Base-by-base conservation (phyloP, 2,113 vertebrate genomes). In the Austrofundulus limnaeus region DNA sequence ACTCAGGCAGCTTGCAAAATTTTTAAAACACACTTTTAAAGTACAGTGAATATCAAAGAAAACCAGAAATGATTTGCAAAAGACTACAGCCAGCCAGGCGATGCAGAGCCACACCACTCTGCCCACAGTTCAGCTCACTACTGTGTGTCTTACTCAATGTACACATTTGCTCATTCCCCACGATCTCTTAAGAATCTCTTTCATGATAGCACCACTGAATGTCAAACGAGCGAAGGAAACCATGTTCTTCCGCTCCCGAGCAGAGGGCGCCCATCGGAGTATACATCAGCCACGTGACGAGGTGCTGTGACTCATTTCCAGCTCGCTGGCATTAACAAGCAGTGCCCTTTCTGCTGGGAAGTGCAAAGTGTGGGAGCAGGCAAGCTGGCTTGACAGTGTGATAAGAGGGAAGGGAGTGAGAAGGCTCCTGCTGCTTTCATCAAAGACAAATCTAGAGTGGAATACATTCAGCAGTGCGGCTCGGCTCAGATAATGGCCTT, bases 321-420 rank as follows among this genome's bases (percentile, higher is more conserved):
- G 85, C 81, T 87, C 85, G 67, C 81, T 84, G 80, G 74, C 72
- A 78, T 86, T 89, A 89, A 89, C 84, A 78, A 90, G 86, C 82
- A 42, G 48, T 84, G 87, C 65, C 85, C 83, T 86, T 87, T 87
- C 83, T 79, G 72, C 72, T 67, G 78, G 82, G 72, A 55, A 61
- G 66, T 65, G 10, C 75, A 5, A 34, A 70, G 80, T 82, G 81
- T 77, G 77, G 78, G 78, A 83, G 80, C 78, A 71, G 75, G 69
- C 68, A 52, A 57, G 80, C 80, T 69, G 80, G 72, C 62, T 83
- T 69, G 75, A 74, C 85, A 69, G 75, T 71, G 80, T 15, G 71
- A 82, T 82, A 78, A 80, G 84, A 61, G 68, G 78, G 75, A 73
- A 77, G 75, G 31, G 79, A 82, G 87, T 62, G 74, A 80, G 76